These are phyloP conservation scores for Dromas ardeola DNA, from an alignment of 2,113 vertebrate genomes.

Conservation along the genomic window DNA sequence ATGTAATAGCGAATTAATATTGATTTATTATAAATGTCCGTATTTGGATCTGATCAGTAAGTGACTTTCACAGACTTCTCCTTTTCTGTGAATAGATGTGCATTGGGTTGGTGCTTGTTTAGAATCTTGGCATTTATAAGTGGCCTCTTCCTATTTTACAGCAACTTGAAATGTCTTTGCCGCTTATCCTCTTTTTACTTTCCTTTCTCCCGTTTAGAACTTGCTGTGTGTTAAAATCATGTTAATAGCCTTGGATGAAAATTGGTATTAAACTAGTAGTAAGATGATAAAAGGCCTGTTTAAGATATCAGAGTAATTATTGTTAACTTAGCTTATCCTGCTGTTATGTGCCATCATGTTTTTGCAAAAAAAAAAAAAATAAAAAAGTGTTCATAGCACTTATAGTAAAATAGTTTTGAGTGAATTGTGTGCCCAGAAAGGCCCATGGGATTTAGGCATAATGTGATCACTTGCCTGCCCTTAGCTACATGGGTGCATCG, in stretches of 20 bases:
- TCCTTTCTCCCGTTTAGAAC: background rate
- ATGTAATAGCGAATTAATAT: background rate
- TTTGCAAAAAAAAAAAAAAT: background rate
- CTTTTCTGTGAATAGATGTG: background rate
- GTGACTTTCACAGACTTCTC: background rate
- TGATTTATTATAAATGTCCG: background rate
- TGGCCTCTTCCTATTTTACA: background rate
- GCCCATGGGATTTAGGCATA: fast-evolving
- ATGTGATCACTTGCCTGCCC: background rate
- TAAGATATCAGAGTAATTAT: background rate
- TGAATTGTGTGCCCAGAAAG: background rate
- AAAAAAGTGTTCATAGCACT: background rate
- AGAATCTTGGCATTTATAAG: background rate
- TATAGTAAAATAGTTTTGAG: background rate
- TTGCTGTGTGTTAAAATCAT: background rate
- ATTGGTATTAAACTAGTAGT: background rate
- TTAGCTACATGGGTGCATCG: background rate
- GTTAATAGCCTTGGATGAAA: background rate
- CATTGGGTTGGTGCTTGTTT: background rate
- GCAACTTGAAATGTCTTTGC: background rate
- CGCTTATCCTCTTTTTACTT: background rate
- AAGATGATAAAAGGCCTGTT: background rate
- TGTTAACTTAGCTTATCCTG: background rate
- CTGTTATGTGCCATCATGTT: background rate
- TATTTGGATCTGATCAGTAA: background rate